A percentile compares a stretch with the other conserved stretches of the same genome.
Conservation (phyloP, 2,797 vertebrate species). For the Crypturellus tataupa region DNA sequence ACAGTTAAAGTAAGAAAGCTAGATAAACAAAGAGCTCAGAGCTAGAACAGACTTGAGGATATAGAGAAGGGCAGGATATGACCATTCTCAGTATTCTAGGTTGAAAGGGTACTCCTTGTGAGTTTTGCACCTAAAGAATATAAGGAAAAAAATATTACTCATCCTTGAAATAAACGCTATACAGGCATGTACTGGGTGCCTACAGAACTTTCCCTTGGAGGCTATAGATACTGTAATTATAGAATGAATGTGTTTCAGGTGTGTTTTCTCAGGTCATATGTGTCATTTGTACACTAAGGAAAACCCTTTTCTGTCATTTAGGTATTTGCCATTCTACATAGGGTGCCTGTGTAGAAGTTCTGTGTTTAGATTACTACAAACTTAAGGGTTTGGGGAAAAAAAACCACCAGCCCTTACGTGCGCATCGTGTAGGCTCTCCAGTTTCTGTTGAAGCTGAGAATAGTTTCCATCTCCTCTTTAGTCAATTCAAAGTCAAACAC, state of each 20-base stretch:
- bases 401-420: background rate
- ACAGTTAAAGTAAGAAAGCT: background rate
- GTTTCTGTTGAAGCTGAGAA: slow-evolving; percentile 71
- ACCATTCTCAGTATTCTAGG: slow-evolving; percentile 32
- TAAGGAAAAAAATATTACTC: background rate
- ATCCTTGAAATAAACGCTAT: background rate
- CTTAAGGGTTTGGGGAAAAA: background rate
- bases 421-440: slow-evolving; percentile 20
- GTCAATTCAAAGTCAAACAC: slow-evolving; percentile 79
- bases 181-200: background rate
- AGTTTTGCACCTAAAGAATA: slow-evolving; percentile 9
- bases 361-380: background rate
- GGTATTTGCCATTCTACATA: background rate
- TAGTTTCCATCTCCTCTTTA: slow-evolving; percentile 64
- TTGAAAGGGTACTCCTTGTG: slow-evolving; percentile 39
- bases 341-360: background rate
- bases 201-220: background rate
- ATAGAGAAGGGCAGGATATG: background rate
- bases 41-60: background rate
- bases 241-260: background rate
- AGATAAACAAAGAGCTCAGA: background rate
- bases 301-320: background rate
- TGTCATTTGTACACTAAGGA: background rate
- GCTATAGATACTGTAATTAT: background rate
- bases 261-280: background rate